These are phyloP conservation scores for Cichladusa arquata DNA, from an alignment of 2,113 vertebrate species.

Conservation along the genomic window DNA sequence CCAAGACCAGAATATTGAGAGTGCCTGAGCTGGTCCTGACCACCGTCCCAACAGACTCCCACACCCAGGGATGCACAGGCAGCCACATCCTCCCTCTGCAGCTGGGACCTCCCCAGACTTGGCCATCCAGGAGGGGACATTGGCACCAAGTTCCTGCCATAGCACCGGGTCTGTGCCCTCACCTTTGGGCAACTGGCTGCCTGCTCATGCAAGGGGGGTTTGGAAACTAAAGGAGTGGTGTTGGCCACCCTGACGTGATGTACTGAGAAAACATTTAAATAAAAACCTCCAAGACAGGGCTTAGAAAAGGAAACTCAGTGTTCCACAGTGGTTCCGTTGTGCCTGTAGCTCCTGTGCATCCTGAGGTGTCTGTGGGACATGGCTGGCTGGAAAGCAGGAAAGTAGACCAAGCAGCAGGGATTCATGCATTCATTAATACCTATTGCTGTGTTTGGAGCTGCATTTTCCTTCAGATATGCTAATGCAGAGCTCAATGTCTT, in stretches of 20 bases:
- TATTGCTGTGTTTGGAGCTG: neutral
- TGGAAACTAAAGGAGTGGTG: neutral
- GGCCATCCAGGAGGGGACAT: fast-evolving
- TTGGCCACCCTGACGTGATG: fast-evolving
- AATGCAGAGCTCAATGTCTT: neutral
- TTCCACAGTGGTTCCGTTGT: fast-evolving
- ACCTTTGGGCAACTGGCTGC: fast-evolving
- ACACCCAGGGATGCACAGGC: fast-evolving
- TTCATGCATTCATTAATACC: neutral
- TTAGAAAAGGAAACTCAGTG: fast-evolving
- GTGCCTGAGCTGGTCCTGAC: too few species aligned
- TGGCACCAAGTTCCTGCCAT: fast-evolving
- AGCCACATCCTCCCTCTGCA: fast-evolving
- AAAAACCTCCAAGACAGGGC: fast-evolving
- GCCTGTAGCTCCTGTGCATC: neutral
- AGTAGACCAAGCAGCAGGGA: neutral
- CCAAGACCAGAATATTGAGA: too few species aligned
- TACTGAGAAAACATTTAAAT: too few species aligned
- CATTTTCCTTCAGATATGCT: neutral
- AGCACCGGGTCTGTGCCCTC: fast-evolving
- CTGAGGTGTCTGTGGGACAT: fast-evolving
- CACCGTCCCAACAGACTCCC: too few species aligned
- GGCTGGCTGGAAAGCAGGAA: neutral
- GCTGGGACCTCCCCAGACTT: fast-evolving
- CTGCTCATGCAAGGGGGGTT: fast-evolving